Percentiles rank a stretch among this genome's conserved stretches.
Conservation (phyloP, 2,888 invertebrate genomes). For the Globia sparganii region DNA sequence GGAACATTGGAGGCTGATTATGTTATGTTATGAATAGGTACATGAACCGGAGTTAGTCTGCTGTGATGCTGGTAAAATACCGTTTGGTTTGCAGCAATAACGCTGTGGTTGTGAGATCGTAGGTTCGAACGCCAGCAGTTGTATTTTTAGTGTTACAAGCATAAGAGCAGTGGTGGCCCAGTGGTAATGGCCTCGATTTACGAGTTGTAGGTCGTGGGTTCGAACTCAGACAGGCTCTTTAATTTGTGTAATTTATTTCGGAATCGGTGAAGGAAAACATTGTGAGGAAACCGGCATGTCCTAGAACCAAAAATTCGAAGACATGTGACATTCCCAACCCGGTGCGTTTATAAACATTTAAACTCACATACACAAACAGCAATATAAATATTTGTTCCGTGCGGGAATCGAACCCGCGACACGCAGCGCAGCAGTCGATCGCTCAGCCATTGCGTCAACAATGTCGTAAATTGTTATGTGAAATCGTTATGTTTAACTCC, state of each 20-base stretch:
- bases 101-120: not conserved
- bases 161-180: not conserved
- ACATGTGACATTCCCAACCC: not conserved
- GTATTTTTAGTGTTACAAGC: not conserved
- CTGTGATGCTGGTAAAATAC: not conserved
- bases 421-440: no score
- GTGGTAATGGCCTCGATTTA: not conserved
- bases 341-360: no score
- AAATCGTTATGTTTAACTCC: no score
- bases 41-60: constrained; percentile 11
- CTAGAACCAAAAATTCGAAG: not conserved
- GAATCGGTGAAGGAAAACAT: not conserved
- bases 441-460: no score
- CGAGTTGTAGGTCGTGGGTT: not conserved
- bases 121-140: not conserved
- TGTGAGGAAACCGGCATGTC: not conserved
- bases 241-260: not conserved
- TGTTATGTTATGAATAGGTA: no score
- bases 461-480: no score
- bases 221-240: not conserved
- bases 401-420: no score
- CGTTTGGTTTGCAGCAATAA: not conserved
- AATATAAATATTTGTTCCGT: no score
- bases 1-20: no score
- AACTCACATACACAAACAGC: no score